Evolutionary conservation across 92 coral and sea anemone genomes (phyloP).

Genomic region (Meandrina meandrites): DNA sequence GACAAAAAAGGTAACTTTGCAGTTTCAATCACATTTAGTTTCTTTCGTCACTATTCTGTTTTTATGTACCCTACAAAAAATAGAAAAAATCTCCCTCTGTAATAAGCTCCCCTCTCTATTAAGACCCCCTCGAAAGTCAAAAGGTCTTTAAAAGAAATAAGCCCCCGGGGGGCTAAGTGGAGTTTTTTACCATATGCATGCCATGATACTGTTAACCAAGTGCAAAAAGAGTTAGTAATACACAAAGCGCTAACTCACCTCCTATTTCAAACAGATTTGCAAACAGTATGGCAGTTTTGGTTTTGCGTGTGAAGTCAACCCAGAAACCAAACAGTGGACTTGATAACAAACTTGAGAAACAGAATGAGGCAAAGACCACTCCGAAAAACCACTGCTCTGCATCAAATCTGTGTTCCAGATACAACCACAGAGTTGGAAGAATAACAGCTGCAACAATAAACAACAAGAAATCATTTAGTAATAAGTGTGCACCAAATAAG

Average conservation of each 20-base stretch:
- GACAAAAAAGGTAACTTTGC: too few species aligned
- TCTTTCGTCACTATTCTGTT: too few species aligned
- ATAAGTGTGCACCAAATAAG: too few species aligned
- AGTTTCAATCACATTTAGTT: too few species aligned
- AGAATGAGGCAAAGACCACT: slow-evolving; percentile 86
- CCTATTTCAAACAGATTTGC: slow-evolving; percentile 96
- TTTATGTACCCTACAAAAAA: too few species aligned
- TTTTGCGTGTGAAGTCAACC: slow-evolving; percentile 84
- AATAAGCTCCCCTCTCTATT: too few species aligned
- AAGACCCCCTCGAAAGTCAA: too few species aligned
- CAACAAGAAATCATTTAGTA: not conserved
- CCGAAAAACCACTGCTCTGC: slow-evolving; percentile 91
- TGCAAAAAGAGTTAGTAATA: not conserved
- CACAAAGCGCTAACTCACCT: slow-evolving; percentile 58
- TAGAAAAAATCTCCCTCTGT: too few species aligned
- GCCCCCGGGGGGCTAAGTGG: too few species aligned
- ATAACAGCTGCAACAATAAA: slow-evolving; percentile 75
- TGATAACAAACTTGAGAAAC: slow-evolving; percentile 74
- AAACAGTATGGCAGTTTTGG: slow-evolving; percentile 75
- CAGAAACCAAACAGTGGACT: slow-evolving; percentile 92
- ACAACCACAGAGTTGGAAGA: slow-evolving; percentile 95
- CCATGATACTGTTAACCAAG: too few species aligned
- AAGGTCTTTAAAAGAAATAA: too few species aligned
- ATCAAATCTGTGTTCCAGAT: slow-evolving; percentile 81
- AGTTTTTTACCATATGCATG: too few species aligned